These are phyloP conservation scores for Drosophila paramelanica DNA, from an alignment of 2,888 invertebrate species.

Conservation along the genomic window DNA sequence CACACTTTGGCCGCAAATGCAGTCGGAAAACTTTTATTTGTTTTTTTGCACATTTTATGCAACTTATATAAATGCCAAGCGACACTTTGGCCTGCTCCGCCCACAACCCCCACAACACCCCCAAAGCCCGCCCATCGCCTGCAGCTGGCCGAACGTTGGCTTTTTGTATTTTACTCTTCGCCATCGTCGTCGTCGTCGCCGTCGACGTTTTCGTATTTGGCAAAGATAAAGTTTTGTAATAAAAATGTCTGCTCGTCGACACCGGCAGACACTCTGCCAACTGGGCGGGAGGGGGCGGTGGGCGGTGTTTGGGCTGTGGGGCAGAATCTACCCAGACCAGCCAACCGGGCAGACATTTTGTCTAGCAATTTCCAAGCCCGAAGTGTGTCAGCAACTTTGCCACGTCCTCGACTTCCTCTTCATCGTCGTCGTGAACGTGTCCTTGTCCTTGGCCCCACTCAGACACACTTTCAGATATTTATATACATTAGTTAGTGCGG, in stretches of 20 bases:
- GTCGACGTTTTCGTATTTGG: slow-evolving; percentile 71
- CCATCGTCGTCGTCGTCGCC: slow-evolving; percentile 53
- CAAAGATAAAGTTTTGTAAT: slow-evolving; percentile 81
- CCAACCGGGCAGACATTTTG: slow-evolving; percentile 67
- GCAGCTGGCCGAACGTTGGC: slow-evolving; percentile 45
- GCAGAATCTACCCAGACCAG: slow-evolving; percentile 26
- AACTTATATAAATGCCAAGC: slow-evolving; percentile 75
- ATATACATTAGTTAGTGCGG: slow-evolving; percentile 50
- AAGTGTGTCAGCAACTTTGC: slow-evolving; percentile 81
- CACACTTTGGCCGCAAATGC: slow-evolving; percentile 47
- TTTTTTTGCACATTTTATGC: slow-evolving; percentile 70
- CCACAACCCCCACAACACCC: slow-evolving; percentile 1
- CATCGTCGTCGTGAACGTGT: slow-evolving; percentile 67
- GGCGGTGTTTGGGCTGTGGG: too few species aligned
- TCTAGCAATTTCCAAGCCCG: slow-evolving; percentile 72
- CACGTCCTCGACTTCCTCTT: slow-evolving; percentile 64
- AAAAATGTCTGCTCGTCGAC: slow-evolving; percentile 78
- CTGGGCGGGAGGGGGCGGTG: slow-evolving; percentile 2
- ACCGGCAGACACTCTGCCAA: slow-evolving; percentile 55
- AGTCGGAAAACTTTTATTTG: slow-evolving; percentile 39
- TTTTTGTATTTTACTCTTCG: slow-evolving; percentile 63
- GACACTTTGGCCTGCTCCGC: slow-evolving; percentile 58
- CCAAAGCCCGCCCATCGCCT: slow-evolving; percentile 2
- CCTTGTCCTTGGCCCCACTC: slow-evolving; percentile 79
- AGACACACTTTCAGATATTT: slow-evolving; percentile 54